Base-by-base conservation (phyloP, 2,113 vertebrate species). In the Centropus unirufus region DNA sequence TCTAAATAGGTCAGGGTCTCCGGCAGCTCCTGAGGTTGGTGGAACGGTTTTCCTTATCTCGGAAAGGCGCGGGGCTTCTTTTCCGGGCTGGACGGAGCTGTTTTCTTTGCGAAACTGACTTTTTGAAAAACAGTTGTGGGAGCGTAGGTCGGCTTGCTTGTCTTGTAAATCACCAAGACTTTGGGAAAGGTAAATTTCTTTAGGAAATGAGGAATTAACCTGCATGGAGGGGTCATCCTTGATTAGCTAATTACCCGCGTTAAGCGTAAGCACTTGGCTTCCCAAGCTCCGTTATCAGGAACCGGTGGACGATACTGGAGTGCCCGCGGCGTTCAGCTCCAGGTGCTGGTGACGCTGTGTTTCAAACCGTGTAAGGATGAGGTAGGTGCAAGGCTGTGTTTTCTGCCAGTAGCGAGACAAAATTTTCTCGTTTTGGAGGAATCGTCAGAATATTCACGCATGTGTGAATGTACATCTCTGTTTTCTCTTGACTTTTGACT, bases 1-100 rank as follows among this genome's bases (percentile, higher is more conserved):
- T 40, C 32, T 93, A 89, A 87, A 46, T 82, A 96, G 92, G 95
- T 96, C 95, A 91, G 89, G 84, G 94, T 59, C 75, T 87, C 77
- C 77, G 27, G 82, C 88, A 36, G 81, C 32, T 86, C 55, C 2
- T 11, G 55, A 34, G 82, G 16, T 72, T 40, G 57, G 83, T 81
- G 39, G 63, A 92, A 57, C 32, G 21, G 18, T 57, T 92, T 69
- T 36, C 10, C 57, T 55, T 67, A 26, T 62, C 72, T 49, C 39
- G 55, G 83, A 42, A 67, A 75, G 84, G 89, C 67, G 21, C 39
- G 72, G 89, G 55, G 70, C n/a, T 83, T 52, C 66, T 22, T 42
- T 21, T 39, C 36, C 39, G 27, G 67, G 69, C 55, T 15, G n/a
- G 30, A 9, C 23, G 34, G 64, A 72, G 90, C 27, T 18, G 29